phyloP scores from a whole-genome alignment of 30 jellyfish, hydroid and myxozoan genomes.

The Hydractinia echinata region DNA sequence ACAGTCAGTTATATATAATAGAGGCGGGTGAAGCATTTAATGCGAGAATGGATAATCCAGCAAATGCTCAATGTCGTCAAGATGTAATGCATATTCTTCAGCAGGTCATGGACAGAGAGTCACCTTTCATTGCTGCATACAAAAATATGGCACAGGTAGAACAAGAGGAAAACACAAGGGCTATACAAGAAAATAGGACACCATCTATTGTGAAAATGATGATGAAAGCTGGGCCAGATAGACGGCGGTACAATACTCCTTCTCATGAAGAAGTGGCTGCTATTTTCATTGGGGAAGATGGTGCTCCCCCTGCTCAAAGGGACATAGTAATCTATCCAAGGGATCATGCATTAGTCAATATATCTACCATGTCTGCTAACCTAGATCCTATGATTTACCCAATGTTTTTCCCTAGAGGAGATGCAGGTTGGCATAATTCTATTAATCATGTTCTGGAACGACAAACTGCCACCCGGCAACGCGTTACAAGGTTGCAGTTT shows the following conservation, averaged over 20 bases:
- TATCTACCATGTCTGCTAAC: neutral
- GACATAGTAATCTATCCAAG: constrained; percentile 50
- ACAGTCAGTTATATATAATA: too few species aligned
- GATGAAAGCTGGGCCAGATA: neutral
- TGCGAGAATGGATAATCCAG: constrained; percentile 10
- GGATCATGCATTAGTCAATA: constrained; percentile 1
- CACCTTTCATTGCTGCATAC: constrained; percentile 2
- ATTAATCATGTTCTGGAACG: neutral
- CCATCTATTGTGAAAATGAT: constrained; percentile 13
- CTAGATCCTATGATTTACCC: constrained; percentile 30
- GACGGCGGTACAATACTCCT: constrained; percentile 52
- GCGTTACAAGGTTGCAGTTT: too few species aligned
- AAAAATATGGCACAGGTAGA: constrained; percentile 26
- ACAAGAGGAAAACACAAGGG: neutral
- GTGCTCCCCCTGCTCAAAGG: constrained; percentile 51
- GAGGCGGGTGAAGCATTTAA: neutral
- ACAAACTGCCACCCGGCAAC: too few species aligned
- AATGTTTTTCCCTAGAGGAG: constrained; percentile 37
- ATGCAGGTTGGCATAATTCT: constrained; percentile 40
- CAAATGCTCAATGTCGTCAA: constrained; percentile 6
- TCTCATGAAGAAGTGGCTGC: constrained; percentile 48
- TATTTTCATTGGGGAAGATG: constrained; percentile 57
- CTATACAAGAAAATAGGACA: constrained; percentile 13
- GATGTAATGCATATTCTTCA: constrained; percentile 2
- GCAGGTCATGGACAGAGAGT: neutral